A percentile compares a stretch with the other conserved stretches of the same genome.
phyloP scores from a whole-genome alignment of 92 coral and sea anemone species.

The Parazoanthus atlanticus region DNA sequence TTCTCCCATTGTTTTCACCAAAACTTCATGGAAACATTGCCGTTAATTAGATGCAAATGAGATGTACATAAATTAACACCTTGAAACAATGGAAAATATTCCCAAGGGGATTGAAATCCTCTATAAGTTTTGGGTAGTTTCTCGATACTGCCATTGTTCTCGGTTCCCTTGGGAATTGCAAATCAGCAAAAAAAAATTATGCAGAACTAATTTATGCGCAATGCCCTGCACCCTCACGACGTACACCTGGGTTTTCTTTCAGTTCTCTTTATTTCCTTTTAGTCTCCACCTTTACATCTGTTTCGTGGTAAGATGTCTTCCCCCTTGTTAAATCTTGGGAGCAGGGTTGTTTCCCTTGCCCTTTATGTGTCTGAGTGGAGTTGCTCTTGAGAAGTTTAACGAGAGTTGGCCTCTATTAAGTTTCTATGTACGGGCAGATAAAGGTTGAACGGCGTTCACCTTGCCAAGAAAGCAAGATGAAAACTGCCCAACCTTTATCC shows the following conservation, averaged over 20 bases:
- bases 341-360: constrained; percentile 2
- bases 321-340: background rate
- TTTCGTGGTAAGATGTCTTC: background rate
- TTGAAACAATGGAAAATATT: no score
- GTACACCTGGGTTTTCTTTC: background rate
- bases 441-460: no score
- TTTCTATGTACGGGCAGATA: no score
- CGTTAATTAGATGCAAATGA: background rate
- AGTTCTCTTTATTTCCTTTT: background rate
- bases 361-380: background rate
- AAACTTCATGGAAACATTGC: background rate
- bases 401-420: no score
- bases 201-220: background rate
- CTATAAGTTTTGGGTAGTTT: background rate
- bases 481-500: no score
- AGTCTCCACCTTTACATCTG: background rate
- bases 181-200: background rate
- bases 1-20: background rate
- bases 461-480: background rate
- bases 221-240: background rate
- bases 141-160: background rate
- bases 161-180: background rate
- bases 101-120: background rate
- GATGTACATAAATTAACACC: background rate
- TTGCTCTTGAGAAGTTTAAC: no score